Conservation (phyloP, 2,888 invertebrate genomes). For the Phytoseiulus persimilis region DNA sequence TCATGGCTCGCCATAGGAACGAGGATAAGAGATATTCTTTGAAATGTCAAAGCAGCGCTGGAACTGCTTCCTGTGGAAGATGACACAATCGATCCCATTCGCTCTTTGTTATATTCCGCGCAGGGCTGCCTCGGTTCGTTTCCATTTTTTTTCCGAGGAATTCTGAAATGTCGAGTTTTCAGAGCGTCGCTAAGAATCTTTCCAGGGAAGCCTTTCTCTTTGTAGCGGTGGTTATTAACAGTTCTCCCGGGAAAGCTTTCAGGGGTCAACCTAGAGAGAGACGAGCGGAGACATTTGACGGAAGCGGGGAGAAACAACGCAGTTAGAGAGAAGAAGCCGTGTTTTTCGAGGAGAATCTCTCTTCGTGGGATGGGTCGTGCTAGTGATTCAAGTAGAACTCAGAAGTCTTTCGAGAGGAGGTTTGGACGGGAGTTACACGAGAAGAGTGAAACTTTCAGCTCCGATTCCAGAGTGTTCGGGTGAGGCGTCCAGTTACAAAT, state of each 20-base stretch:
- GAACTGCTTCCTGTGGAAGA: not conserved
- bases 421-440: not conserved
- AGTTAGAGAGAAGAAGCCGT: not conserved
- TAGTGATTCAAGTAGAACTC: not conserved
- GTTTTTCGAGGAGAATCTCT: not conserved
- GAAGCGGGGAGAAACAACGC: not conserved
- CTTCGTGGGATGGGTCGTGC: not conserved
- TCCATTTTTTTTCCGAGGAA: not conserved
- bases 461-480: not conserved
- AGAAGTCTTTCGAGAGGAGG: not conserved
- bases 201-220: not conserved
- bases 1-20: not conserved
- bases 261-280: not conserved
- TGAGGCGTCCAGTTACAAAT: not conserved
- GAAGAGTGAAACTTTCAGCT: not conserved
- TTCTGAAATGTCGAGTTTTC: not conserved
- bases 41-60: not conserved
- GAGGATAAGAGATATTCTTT: not conserved
- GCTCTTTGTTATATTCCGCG: not conserved
- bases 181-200: not conserved
- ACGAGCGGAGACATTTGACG: not conserved
- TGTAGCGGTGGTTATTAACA: not conserved
- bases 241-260: not conserved
- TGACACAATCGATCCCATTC: not conserved
- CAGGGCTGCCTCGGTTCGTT: not conserved